Conservation (phyloP, 2,888 invertebrate species). For the Marronus borbonicus region DNA sequence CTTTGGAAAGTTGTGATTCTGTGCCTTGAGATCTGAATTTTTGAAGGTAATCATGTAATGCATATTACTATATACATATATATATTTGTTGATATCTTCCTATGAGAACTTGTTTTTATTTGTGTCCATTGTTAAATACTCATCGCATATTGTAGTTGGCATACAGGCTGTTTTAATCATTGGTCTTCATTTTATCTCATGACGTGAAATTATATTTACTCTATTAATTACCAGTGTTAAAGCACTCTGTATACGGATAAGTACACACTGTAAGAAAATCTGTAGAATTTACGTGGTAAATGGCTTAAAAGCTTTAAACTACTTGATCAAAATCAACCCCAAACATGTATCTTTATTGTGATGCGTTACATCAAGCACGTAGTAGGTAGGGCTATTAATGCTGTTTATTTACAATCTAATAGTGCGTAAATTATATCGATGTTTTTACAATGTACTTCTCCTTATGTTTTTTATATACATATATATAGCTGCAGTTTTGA, state of each 20-base stretch:
- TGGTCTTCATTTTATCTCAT: slow-evolving; percentile 21
- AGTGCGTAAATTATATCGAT: neutral
- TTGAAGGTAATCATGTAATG: slow-evolving; percentile 21
- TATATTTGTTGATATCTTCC: slow-evolving; percentile 45
- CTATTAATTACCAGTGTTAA: slow-evolving; percentile 12
- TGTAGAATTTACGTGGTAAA: neutral
- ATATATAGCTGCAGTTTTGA: slow-evolving; percentile 56
- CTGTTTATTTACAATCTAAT: neutral
- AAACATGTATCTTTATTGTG: neutral
- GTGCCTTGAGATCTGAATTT: slow-evolving; percentile 67
- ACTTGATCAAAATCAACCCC: neutral
- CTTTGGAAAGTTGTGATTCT: slow-evolving; percentile 63
- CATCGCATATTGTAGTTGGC: slow-evolving; percentile 56
- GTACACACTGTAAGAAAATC: slow-evolving; percentile 1
- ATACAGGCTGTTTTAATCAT: slow-evolving; percentile 38
- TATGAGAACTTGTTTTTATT: slow-evolving; percentile 32
- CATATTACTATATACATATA: slow-evolving; percentile 16
- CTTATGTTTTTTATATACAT: slow-evolving; percentile 21
- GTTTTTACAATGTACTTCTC: slow-evolving; percentile 11
- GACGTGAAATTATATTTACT: neutral
- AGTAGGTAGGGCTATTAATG: neutral
- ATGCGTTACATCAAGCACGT: neutral
- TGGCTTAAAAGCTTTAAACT: neutral
- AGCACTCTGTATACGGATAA: slow-evolving; percentile 3
- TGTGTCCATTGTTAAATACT: slow-evolving; percentile 58